A percentile compares a stretch with the other conserved stretches of the same genome.
Evolutionary conservation across 2,888 invertebrate genomes (phyloP).

Genomic region (Tortricodes alternella): DNA sequence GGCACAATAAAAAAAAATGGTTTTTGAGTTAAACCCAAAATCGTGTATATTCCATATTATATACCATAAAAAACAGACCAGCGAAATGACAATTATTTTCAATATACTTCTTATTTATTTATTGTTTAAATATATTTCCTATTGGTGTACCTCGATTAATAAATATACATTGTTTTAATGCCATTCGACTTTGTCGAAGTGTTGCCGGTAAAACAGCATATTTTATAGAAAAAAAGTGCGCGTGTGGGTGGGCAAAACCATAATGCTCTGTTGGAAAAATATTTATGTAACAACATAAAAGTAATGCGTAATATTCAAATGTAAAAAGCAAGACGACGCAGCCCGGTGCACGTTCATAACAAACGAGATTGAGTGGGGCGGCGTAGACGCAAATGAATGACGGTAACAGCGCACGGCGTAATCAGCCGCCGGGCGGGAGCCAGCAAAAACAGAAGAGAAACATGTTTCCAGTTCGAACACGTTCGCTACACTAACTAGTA

Average conservation of each 20-base stretch:
- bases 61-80: too few relatives aligned
- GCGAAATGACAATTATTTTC: too few relatives aligned
- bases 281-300: conserved; percentile 61
- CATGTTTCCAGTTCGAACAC: conserved; percentile 52
- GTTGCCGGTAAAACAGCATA: background rate
- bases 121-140: too few relatives aligned
- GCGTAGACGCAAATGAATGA: conserved; percentile 76
- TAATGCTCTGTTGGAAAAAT: conserved; percentile 36
- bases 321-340: conserved; percentile 62
- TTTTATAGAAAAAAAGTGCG: background rate
- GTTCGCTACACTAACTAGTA: conserved; percentile 28
- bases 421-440: conserved; percentile 69
- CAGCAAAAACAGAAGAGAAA: conserved; percentile 71
- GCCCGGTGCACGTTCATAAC: conserved; percentile 73
- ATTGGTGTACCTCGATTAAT: too few relatives aligned
- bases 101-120: too few relatives aligned
- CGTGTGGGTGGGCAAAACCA: background rate
- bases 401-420: conserved; percentile 68
- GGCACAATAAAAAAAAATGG: too few relatives aligned
- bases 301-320: conserved; percentile 70
- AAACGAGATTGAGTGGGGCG: conserved; percentile 78
- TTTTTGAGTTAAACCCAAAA: too few relatives aligned
- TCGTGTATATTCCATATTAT: too few relatives aligned
- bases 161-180: too few relatives aligned
- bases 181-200: too few relatives aligned